phyloP scores from a whole-genome alignment of 1,140 invertebrate species.

The Drosophila ogumai region DNA sequence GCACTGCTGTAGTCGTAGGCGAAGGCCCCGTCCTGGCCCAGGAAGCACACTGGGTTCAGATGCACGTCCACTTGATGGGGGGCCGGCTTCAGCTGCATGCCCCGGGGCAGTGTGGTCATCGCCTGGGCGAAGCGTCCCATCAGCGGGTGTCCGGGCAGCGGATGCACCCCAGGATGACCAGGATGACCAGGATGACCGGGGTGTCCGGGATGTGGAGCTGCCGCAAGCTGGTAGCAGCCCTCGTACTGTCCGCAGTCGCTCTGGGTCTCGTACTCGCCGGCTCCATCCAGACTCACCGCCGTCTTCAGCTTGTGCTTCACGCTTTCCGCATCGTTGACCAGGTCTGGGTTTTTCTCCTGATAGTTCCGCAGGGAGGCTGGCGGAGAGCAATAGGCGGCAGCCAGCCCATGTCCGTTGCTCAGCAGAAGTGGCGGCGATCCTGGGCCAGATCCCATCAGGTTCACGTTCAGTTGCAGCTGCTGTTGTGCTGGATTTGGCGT shows the following conservation, averaged over 20 bases:
- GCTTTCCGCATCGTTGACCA: slow-evolving; percentile 90
- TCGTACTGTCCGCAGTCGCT: slow-evolving; percentile 84
- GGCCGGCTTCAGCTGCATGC: slow-evolving; percentile 85
- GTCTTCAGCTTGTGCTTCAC: slow-evolving; percentile 88
- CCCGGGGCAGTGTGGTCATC: slow-evolving; percentile 86
- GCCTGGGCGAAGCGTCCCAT: slow-evolving; percentile 83
- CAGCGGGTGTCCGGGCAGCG: slow-evolving; percentile 47
- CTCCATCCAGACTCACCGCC: slow-evolving; percentile 85
- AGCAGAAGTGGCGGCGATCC: slow-evolving; percentile 62
- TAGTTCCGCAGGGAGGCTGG: slow-evolving; percentile 86
- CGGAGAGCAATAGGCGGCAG: slow-evolving; percentile 75
- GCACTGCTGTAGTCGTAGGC: slow-evolving; percentile 91
- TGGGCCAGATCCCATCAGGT: slow-evolving; percentile 63
- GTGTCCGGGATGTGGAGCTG: slow-evolving; percentile 35
- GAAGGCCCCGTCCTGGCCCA: slow-evolving; percentile 89
- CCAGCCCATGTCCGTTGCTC: slow-evolving; percentile 57
- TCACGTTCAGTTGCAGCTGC: slow-evolving; percentile 75
- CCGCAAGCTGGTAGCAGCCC: slow-evolving; percentile 82
- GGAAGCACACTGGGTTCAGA: slow-evolving; percentile 88
- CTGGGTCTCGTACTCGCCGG: slow-evolving; percentile 73
- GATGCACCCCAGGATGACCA: slow-evolving; percentile 12
- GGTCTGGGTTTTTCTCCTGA: slow-evolving; percentile 90
- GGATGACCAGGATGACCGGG: slow-evolving; percentile 30
- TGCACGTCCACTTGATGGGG: slow-evolving; percentile 89
- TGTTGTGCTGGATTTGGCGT: slow-evolving; percentile 54